phyloP scores from a whole-genome alignment of 92 coral and sea anemone genomes.

The Desmophyllum pertusum region DNA sequence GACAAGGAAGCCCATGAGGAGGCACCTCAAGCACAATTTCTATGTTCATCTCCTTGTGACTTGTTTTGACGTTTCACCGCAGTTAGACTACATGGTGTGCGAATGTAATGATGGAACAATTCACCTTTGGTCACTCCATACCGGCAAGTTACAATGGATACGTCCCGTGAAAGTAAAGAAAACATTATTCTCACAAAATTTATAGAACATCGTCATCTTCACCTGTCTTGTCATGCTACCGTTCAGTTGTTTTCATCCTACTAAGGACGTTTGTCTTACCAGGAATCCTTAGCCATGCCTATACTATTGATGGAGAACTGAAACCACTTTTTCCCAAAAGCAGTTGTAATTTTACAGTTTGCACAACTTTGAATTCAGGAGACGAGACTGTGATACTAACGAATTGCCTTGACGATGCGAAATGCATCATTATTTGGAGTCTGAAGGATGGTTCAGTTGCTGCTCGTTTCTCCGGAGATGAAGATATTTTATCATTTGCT shows the following conservation, averaged over 20 bases:
- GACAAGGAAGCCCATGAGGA: neutral
- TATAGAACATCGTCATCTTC: constrained; percentile 3
- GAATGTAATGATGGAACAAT: no score
- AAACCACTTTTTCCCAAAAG: constrained; percentile 20
- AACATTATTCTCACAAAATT: neutral
- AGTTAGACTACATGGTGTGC: no score
- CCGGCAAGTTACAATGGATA: neutral
- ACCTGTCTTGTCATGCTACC: neutral
- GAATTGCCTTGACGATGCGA: neutral
- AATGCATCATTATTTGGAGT: constrained; percentile 39
- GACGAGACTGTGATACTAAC: constrained; percentile 23
- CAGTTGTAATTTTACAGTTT: constrained; percentile 12
- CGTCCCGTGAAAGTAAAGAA: constrained; percentile 2
- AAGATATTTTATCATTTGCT: constrained; percentile 24
- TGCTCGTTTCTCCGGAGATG: neutral
- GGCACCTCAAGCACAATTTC: neutral
- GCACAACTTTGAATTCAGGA: constrained; percentile 17
- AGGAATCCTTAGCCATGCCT: constrained; percentile 36
- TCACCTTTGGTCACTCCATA: no score
- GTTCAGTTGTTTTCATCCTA: constrained; percentile 42
- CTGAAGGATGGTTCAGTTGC: constrained; percentile 23
- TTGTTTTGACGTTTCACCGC: constrained; percentile 20
- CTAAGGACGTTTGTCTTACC: constrained; percentile 26
- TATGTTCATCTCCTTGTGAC: neutral
- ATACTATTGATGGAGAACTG: constrained; percentile 27